Base-by-base conservation (phyloP, 1,140 invertebrate species). In the Marisa cornuarietis region DNA sequence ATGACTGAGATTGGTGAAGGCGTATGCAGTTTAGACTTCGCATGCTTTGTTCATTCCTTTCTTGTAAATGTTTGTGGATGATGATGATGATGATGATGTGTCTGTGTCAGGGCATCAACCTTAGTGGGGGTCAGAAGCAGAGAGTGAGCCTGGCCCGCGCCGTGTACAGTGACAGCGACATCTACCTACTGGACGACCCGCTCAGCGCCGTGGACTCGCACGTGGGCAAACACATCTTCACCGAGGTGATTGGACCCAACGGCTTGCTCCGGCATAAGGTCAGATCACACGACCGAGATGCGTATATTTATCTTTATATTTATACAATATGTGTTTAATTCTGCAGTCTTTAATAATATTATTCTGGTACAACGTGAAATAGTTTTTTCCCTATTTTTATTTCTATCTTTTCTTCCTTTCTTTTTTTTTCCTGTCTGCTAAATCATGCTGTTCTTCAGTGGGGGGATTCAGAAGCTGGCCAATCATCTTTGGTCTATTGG, bases 151-250 rank as follows among this genome's bases (percentile, higher is more conserved):
- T 92, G 49, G 91, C 91, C 5, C 62, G 91, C 68, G 90, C 91
- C 20, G 87, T 92, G 4, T 92, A 92, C 76, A 83, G 81, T 51
- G 81, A 91, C 81, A 78, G 92, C 22, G 94, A 95, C 85, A 93
- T 95, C 84, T 95, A 95, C 85, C 91, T 95, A 7, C 85, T 95
- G 42, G 95, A 95, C 82, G 91, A 92, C 82, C 90, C 91, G 11
- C 82, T 92, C 13, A 88, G 88, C 73, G 91, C 92, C 71, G 89
- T 92, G 20, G 91, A 92, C 83, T 78, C 90, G 5, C 91, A 92
- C 81, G 91, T 92, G 0, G 86, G 90, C 0, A 86, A 85, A 74
- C 84, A 85, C 74, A 87, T 87, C 63, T 87, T 85, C 76, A 79
- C 83, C 52, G 79, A 86, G 18, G 90, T 92, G 22, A 89, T 92